Percentiles rank a stretch among this genome's conserved stretches.
Conservation (phyloP, 2,888 invertebrate species). For the Dolichopus griseipennis region DNA sequence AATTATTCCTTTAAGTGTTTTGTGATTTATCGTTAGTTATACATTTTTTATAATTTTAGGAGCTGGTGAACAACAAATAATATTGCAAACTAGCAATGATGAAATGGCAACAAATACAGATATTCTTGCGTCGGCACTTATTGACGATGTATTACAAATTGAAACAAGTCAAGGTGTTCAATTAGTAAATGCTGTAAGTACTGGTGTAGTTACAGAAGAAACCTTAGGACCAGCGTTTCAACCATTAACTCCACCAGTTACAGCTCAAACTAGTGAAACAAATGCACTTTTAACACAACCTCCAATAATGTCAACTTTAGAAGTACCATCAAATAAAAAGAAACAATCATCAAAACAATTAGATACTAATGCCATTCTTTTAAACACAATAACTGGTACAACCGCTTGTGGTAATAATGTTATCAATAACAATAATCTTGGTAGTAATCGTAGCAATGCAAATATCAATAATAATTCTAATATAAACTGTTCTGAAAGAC, state of each 20-base stretch:
- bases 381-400: conserved; percentile 16
- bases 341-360: conserved; percentile 11
- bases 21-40: too few species aligned
- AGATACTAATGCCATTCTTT: conserved; percentile 8
- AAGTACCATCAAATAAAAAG: conserved; percentile 52
- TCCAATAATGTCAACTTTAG: conserved; percentile 71
- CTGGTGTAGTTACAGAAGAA: conserved; percentile 23
- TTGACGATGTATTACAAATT: conserved; percentile 51
- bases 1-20: too few species aligned
- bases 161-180: conserved; percentile 23
- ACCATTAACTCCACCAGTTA: background rate
- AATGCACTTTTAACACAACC: conserved; percentile 65
- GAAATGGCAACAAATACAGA: conserved; percentile 50
- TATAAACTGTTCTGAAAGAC: conserved; percentile 10
- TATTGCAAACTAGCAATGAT: conserved; percentile 1
- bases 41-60: background rate
- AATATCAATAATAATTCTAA: background rate
- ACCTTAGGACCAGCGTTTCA: background rate
- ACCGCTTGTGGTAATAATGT: conserved; percentile 12
- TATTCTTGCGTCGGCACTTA: conserved; percentile 65
- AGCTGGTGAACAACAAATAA: background rate
- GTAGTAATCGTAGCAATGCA: background rate
- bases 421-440: background rate
- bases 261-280: conserved; percentile 59
- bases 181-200: conserved; percentile 21